Conservation (phyloP, 1,140 invertebrate genomes). For the Drosophila auraria region DNA sequence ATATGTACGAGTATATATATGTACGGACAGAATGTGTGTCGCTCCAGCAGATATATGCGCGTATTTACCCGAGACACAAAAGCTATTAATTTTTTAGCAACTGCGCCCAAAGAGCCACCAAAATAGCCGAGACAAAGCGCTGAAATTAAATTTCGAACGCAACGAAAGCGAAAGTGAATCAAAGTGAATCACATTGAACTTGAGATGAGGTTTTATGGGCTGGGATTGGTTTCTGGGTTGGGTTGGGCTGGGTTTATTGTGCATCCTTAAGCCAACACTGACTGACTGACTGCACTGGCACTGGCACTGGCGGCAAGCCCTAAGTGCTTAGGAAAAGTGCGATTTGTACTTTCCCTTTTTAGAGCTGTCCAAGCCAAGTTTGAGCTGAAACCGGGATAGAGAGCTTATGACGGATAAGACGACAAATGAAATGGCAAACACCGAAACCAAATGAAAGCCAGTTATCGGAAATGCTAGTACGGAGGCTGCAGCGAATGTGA, state of each 20-base stretch:
- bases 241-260: slow-evolving; percentile 27
- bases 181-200: slow-evolving; percentile 54
- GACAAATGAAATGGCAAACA: slow-evolving; percentile 55
- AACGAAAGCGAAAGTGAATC: slow-evolving; percentile 70
- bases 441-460: slow-evolving; percentile 33
- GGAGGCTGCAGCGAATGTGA: slow-evolving; percentile 1
- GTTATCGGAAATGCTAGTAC: slow-evolving; percentile 12
- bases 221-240: slow-evolving; percentile 21
- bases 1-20: slow-evolving; percentile 13
- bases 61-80: slow-evolving; percentile 67
- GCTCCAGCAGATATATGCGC: slow-evolving; percentile 48
- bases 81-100: slow-evolving; percentile 79
- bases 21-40: slow-evolving; percentile 64
- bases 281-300: slow-evolving; percentile 16
- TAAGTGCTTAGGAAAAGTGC: slow-evolving; percentile 62
- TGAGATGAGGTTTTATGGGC: slow-evolving; percentile 29
- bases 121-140: slow-evolving; percentile 45
- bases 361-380: slow-evolving; percentile 23
- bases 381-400: slow-evolving; percentile 12
- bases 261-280: slow-evolving; percentile 55
- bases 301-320: slow-evolving; percentile 32
- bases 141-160: slow-evolving; percentile 57
- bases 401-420: slow-evolving; percentile 53
- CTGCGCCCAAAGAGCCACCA: slow-evolving; percentile 23
- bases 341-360: slow-evolving; percentile 78